Evolutionary conservation across 2,888 invertebrate species (phyloP).

Genomic region (Clanis bilineata): DNA sequence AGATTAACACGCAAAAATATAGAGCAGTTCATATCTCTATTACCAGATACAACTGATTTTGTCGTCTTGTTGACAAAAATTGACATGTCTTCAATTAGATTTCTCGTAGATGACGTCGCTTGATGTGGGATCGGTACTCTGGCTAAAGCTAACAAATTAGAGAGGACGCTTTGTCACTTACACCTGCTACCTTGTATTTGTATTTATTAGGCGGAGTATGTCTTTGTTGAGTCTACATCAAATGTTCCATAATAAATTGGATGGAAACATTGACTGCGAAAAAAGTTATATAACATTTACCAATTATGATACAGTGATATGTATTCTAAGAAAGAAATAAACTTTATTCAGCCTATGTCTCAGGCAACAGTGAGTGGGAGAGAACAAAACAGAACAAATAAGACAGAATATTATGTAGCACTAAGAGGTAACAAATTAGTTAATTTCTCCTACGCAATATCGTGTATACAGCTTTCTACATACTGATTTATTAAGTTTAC

Average conservation of each 20-base stretch:
- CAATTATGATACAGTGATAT: neutral
- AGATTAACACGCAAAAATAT: too few species aligned
- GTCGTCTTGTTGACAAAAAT: neutral
- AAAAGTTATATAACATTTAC: neutral
- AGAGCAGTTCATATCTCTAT: too few species aligned
- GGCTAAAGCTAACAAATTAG: slow-evolving; percentile 60
- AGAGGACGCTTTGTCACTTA: slow-evolving; percentile 47
- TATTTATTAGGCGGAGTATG: slow-evolving; percentile 30
- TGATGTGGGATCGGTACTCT: slow-evolving; percentile 49
- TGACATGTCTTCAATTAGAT: slow-evolving; percentile 17
- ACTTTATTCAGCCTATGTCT: too few species aligned
- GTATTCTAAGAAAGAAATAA: neutral
- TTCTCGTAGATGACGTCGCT: slow-evolving; percentile 42
- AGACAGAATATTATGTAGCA: too few species aligned
- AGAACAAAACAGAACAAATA: too few species aligned
- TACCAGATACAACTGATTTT: neutral
- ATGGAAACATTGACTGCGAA: neutral
- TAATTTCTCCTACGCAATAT: too few species aligned
- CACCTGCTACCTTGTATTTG: slow-evolving; percentile 53
- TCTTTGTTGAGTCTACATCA: neutral
- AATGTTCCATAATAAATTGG: slow-evolving; percentile 1
- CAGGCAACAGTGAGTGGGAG: too few species aligned
- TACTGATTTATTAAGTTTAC: too few species aligned
- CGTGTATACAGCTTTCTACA: too few species aligned
- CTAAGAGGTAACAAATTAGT: too few species aligned